A percentile compares a stretch with the other conserved stretches of the same genome.
Conservation (phyloP, 2,888 invertebrate genomes). For the Cepaea hortensis region DNA sequence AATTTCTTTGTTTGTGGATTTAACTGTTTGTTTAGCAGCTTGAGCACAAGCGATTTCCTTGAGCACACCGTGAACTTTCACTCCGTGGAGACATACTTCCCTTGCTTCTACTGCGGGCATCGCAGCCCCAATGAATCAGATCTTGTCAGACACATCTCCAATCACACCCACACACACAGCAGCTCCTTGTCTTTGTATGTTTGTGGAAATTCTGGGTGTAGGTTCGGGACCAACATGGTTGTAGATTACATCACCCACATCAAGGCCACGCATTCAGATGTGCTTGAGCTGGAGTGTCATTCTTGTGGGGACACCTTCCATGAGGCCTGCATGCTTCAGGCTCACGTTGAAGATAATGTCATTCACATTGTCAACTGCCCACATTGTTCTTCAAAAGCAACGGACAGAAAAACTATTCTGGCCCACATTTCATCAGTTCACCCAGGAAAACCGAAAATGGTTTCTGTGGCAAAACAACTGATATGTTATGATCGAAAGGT, state of each 20-base stretch:
- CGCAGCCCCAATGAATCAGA: conserved; percentile 62
- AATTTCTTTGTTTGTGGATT: conserved; percentile 69
- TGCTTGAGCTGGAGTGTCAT: conserved; percentile 57
- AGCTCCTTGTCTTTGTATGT: conserved; percentile 61
- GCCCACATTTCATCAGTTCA: conserved; percentile 63
- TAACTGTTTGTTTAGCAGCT: conserved; percentile 60
- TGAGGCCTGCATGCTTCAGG: conserved; percentile 54
- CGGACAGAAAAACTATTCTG: conserved; percentile 58
- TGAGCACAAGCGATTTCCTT: conserved; percentile 60
- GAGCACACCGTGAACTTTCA: conserved; percentile 62
- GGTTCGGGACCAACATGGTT: conserved; percentile 65
- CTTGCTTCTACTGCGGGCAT: conserved; percentile 69
- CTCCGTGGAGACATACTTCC: conserved; percentile 57
- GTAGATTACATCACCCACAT: conserved; percentile 64
- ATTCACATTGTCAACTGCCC: conserved; percentile 68
- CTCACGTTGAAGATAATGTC: conserved; percentile 63
- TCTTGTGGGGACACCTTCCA: conserved; percentile 62
- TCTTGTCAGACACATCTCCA: conserved; percentile 64
- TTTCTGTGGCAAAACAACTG: conserved; percentile 68
- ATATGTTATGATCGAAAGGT: conserved; percentile 64
- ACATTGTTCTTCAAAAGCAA: conserved; percentile 65
- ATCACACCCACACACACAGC: conserved; percentile 60
- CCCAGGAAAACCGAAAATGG: conserved; percentile 66
- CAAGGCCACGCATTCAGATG: conserved; percentile 57
- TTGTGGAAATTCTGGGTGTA: conserved; percentile 63